Base-by-base conservation (phyloP, 2,888 invertebrate genomes). In the Leptura quadrifasciata region DNA sequence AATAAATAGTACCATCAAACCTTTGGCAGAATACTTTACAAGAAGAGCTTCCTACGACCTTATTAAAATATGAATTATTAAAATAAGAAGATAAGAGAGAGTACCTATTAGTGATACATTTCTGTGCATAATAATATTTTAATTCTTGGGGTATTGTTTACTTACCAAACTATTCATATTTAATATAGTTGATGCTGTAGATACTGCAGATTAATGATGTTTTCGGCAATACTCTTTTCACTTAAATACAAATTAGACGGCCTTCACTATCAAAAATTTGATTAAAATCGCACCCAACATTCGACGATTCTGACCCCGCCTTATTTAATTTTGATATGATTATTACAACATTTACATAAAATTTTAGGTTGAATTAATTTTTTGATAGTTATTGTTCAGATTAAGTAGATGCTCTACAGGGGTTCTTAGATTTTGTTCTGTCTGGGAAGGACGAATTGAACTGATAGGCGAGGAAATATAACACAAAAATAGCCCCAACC, bases 261-360 rank as follows among this genome's bases (percentile, higher is more conserved):
- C 68, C 68, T 69, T 69, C 68, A 20, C 9, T 8, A 69, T 20
- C 18, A 55, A 69, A 69, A 58, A 18, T 20, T 17, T 27, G 27
- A 69, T n/a, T 69, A 69, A 20, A 35, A 15, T 69, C 57, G 68
- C 68, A 69, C 68, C 68, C 10, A 69, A 69, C 35, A 57, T 57
- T 57, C 9, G 5, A 27, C 55, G 20, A 18, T 52, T 31, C 24
- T 6, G n/a, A 57, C 68, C 68, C 20, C 68, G 68, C 68, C 68
- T 20, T 57, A 5, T 21, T 57, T 31, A 17, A 17, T n/a, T 47
- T 39, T 64, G 18, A 64, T 39, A 9, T 20, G n/a, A 18, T 31
- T 18, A 20, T 64, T 35, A 1, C 20, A 39, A 64, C n/a, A 39
- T 64, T 39, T 20, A 21, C 65, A 6, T 17, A 4, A 47, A 47